phyloP scores from a whole-genome alignment of 64 coral and sea anemone genomes.

The Dendronephthya gigantea region DNA sequence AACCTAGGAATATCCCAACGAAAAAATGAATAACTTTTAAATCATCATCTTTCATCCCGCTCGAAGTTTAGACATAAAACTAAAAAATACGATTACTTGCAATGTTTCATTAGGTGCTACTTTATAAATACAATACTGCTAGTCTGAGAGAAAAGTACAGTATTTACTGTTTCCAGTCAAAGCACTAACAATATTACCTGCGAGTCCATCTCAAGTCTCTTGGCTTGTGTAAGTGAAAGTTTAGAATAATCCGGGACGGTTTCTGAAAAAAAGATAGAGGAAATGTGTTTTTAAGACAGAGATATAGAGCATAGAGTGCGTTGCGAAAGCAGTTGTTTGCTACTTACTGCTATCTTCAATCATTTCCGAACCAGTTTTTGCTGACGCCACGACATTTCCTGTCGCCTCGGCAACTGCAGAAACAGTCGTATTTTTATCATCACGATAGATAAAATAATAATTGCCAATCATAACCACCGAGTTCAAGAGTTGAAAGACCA shows the following conservation, averaged over 20 bases:
- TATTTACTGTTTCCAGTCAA: too few relatives aligned
- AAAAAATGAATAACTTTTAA: too few relatives aligned
- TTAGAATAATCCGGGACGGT: conserved; percentile 92
- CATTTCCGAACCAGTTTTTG: conserved; percentile 91
- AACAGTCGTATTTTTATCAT: not conserved
- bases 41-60: too few relatives aligned
- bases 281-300: not conserved
- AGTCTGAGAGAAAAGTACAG: too few relatives aligned
- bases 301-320: not conserved
- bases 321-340: conserved; percentile 9
- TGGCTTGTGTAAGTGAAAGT: conserved; percentile 73
- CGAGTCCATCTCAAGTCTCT: conserved; percentile 92
- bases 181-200: too few relatives aligned
- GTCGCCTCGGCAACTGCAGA: conserved; percentile 82
- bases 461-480: not conserved
- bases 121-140: too few relatives aligned
- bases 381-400: conserved; percentile 85
- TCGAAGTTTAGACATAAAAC: not conserved
- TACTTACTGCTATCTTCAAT: conserved; percentile 98
- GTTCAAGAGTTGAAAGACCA: too few relatives aligned
- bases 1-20: too few relatives aligned
- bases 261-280: conserved; percentile 34
- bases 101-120: too few relatives aligned
- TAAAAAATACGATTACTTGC: not conserved
- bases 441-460: not conserved